phyloP scores from a whole-genome alignment of 1,140 invertebrate genomes.

The Adelges cooleyi region DNA sequence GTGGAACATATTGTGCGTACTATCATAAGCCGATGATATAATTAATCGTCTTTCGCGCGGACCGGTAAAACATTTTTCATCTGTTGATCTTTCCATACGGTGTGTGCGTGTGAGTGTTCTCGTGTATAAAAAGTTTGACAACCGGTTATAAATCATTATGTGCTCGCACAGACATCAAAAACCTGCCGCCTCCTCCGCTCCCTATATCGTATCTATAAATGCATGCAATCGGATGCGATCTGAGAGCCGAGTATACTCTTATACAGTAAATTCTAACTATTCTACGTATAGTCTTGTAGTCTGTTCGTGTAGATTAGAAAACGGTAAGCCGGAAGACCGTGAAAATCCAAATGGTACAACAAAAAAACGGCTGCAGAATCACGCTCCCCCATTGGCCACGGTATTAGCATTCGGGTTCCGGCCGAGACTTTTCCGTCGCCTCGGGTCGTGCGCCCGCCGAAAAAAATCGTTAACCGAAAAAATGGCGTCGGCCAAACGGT shows the following conservation, averaged over 20 bases:
- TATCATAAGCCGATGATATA: neutral
- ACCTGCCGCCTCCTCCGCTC: too few species aligned
- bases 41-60: slow-evolving; percentile 21
- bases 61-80: slow-evolving; percentile 14
- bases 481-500: neutral
- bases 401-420: neutral
- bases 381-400: neutral
- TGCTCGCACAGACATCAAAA: too few species aligned
- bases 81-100: slow-evolving; percentile 1
- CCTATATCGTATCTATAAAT: too few species aligned
- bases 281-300: too few species aligned
- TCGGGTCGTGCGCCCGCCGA: neutral
- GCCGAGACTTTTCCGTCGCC: neutral
- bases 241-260: too few species aligned
- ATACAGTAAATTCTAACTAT: too few species aligned
- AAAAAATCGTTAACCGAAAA: neutral
- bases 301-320: too few species aligned
- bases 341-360: neutral
- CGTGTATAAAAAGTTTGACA: slow-evolving; percentile 11
- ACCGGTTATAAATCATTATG: slow-evolving; percentile 17
- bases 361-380: neutral
- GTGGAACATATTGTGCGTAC: too few species aligned
- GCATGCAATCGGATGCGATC: too few species aligned
- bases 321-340: neutral
- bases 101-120: too few species aligned